Base-by-base conservation (phyloP, 1,140 invertebrate species). In the Hylyphantes graminicola region DNA sequence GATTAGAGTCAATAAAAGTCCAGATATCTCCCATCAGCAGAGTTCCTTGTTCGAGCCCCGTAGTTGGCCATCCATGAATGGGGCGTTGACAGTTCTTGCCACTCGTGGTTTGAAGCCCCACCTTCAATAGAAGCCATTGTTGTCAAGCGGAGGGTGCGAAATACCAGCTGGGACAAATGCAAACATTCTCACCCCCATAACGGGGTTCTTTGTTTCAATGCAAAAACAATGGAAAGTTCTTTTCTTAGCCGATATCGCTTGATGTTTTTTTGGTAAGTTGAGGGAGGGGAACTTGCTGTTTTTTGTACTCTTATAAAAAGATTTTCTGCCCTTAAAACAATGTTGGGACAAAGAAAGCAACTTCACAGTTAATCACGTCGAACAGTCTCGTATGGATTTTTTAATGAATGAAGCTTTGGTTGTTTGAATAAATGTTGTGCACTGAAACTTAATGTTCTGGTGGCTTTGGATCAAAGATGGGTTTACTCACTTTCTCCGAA, bases 161-260 rank as follows among this genome's bases (percentile, higher is more conserved):
- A 80, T 70, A 70, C 77, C 77, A 80, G 77, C 77, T 80, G 77
- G 9, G 53, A 70, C 77, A 21, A 80, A 80, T 57, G 63, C 65
- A 80, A 80, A 80, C 65, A 80, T 70, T 70, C 72, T 21, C 35
- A 74, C n/a, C 19, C 15, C n/a, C 19, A 78, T 65, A 65, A 21
- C 54, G 63, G 15, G 17, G 72, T 7, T 78, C 76, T 78, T 78
- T 78, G 76, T 78, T 78, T 78, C n/a, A 55, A 6, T 21, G n/a
- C 53, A 21, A 35, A 74, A n/a, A 65, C 72, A 74, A 74, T 57
- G 19, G 19, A 59, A 55, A 19, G n/a, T 19, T 70, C 54, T 70
- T 70, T 70, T 35, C 35, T 35, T 35, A 35, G 35, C 35, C 35
- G 35, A 35, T 35, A 35, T 35, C 35, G 5, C 35, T 35, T 35